Evolutionary conservation across 2,113 vertebrate genomes (phyloP).

Genomic region (Vulpes lagopus): DNA sequence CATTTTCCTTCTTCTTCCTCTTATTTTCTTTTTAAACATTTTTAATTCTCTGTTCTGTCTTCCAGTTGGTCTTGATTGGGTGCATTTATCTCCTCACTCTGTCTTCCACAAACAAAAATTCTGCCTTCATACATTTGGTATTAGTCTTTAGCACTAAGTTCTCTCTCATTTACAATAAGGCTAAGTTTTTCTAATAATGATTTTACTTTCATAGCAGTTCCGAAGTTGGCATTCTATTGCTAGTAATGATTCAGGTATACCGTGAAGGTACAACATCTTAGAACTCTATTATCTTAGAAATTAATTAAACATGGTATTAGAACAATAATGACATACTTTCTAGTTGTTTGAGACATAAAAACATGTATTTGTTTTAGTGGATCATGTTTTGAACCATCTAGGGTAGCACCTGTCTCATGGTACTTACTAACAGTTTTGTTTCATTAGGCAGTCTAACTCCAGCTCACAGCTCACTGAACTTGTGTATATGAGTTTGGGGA

Average conservation of each 20-base stretch:
- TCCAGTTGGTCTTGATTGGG: constrained; percentile 46
- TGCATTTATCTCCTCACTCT: neutral
- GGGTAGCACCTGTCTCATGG: constrained; percentile 13
- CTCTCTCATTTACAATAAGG: constrained; percentile 39
- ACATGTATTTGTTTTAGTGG: constrained; percentile 37
- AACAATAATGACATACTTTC: constrained; percentile 37
- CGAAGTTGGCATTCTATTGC: constrained; percentile 51
- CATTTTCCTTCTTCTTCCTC: neutral
- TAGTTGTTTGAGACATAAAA: constrained; percentile 40
- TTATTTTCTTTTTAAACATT: neutral
- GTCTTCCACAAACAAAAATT: constrained; percentile 58
- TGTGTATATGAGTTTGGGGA: constrained; percentile 31
- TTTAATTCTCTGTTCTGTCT: constrained; percentile 21
- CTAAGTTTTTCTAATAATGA: constrained; percentile 52
- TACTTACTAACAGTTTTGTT: neutral
- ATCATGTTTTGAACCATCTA: constrained; percentile 23
- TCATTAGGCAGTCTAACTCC: neutral
- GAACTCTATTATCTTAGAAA: neutral
- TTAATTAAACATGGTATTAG: constrained; percentile 44
- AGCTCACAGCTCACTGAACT: neutral
- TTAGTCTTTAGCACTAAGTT: constrained; percentile 33
- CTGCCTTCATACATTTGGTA: constrained; percentile 55
- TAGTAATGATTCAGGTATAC: constrained; percentile 59
- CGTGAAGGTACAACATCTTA: neutral
- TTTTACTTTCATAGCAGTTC: constrained; percentile 43